phyloP scores from a whole-genome alignment of 2,888 invertebrate species.

The Drosophila kanekoi region DNA sequence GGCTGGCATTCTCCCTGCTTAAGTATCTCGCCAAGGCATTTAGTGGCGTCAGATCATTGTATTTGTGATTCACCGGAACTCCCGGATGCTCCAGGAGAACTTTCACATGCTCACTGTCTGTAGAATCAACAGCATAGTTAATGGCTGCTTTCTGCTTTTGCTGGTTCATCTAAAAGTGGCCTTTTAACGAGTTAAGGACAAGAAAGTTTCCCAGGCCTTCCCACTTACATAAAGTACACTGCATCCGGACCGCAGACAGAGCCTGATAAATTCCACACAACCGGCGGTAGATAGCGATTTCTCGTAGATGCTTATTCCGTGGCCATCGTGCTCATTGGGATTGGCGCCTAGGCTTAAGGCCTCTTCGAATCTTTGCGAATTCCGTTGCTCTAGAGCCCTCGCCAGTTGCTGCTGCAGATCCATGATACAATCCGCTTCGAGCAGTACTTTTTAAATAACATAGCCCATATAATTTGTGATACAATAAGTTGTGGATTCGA shows the following conservation, averaged over 20 bases:
- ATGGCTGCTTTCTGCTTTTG: slow-evolving; percentile 75
- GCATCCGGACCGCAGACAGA: slow-evolving; percentile 21
- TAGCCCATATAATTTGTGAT: background rate
- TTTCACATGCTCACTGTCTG: slow-evolving; percentile 72
- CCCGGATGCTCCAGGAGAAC: slow-evolving; percentile 53
- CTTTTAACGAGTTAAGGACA: background rate
- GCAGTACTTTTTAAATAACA: background rate
- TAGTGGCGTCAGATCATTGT: slow-evolving; percentile 79
- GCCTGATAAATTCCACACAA: slow-evolving; percentile 13
- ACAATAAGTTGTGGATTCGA: no score
- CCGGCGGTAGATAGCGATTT: slow-evolving; percentile 13
- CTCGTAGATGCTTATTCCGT: slow-evolving; percentile 27
- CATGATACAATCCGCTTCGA: slow-evolving; percentile 10
- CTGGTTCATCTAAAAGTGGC: slow-evolving; percentile 63
- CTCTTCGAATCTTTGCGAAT: background rate
- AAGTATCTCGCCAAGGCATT: slow-evolving; percentile 79
- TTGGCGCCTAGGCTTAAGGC: background rate
- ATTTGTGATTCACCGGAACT: slow-evolving; percentile 68
- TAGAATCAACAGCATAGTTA: slow-evolving; percentile 81
- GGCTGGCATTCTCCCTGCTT: slow-evolving; percentile 59
- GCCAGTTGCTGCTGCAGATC: slow-evolving; percentile 4
- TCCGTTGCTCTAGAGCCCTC: slow-evolving; percentile 1
- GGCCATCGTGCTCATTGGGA: background rate
- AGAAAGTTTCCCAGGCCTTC: no score
- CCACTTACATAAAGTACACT: slow-evolving; percentile 25